These are phyloP conservation scores for Archaeoteleia sp. DNA, from an alignment of 2,888 invertebrate genomes.

Conservation along the genomic window DNA sequence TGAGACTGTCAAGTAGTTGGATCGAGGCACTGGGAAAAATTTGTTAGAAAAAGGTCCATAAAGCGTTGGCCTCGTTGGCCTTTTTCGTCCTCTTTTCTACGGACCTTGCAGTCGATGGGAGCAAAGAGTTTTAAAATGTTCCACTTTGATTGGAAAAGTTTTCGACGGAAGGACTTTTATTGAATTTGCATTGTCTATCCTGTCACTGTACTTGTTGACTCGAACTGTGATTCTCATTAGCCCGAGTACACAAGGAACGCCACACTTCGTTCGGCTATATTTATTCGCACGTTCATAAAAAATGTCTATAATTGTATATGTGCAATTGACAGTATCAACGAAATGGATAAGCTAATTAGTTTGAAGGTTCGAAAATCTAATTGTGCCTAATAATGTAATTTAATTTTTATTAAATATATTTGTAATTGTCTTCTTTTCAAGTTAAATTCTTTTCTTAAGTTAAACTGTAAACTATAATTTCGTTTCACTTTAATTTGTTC, in stretches of 20 bases:
- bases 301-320: too few relatives aligned
- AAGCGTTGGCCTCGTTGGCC: slow-evolving; percentile 7
- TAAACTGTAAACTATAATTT: too few relatives aligned
- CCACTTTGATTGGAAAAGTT: slow-evolving; percentile 70
- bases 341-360: too few relatives aligned
- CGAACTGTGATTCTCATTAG: slow-evolving; percentile 17
- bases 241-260: slow-evolving; percentile 8
- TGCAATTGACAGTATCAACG: too few relatives aligned
- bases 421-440: too few relatives aligned
- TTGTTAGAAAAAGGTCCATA: slow-evolving; percentile 13
- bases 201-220: slow-evolving; percentile 13
- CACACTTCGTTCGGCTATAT: slow-evolving; percentile 1
- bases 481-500: too few relatives aligned
- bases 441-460: too few relatives aligned
- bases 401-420: too few relatives aligned
- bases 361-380: too few relatives aligned
- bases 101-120: slow-evolving; percentile 23
- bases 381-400: too few relatives aligned
- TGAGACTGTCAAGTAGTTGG: slow-evolving; percentile 4
- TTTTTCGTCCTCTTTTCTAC: slow-evolving; percentile 7
- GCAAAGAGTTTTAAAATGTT: slow-evolving; percentile 51
- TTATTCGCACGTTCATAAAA: too few relatives aligned
- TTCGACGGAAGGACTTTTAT: slow-evolving; percentile 63
- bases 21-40: slow-evolving; percentile 8
- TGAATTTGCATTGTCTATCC: slow-evolving; percentile 65